Conservation (phyloP, 2,113 vertebrate genomes). For the Clarias magur region DNA sequence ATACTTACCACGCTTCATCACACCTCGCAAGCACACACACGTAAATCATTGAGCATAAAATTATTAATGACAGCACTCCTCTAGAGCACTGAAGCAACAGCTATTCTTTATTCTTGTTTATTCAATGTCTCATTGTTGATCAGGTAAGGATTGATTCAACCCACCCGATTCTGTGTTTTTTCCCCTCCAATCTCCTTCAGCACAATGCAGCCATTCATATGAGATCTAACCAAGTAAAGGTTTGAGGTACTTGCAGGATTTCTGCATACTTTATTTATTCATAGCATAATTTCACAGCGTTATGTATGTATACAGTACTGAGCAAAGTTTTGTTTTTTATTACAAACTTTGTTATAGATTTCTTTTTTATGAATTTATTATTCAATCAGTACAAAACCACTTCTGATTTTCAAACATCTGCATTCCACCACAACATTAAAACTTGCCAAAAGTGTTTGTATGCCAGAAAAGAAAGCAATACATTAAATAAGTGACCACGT, state of each 20-base stretch:
- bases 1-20: conserved; percentile 59
- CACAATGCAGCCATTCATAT: conserved; percentile 27
- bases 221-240: conserved; percentile 1
- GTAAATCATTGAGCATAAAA: background rate
- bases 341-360: no score
- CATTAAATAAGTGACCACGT: no score
- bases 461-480: no score
- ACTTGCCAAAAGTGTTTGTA: no score
- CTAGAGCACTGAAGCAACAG: conserved; percentile 25
- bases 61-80: background rate
- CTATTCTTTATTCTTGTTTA: conserved; percentile 41
- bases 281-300: background rate
- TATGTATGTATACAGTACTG: background rate
- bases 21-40: conserved; percentile 16
- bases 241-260: conserved; percentile 22
- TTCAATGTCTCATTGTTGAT: conserved; percentile 13
- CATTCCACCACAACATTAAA: no score
- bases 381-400: no score
- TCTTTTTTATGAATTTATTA: no score
- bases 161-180: conserved; percentile 38
- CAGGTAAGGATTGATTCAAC: conserved; percentile 42
- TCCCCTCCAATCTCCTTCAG: background rate
- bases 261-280: conserved; percentile 19
- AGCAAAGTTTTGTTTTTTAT: no score
- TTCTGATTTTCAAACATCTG: no score